phyloP scores from a whole-genome alignment of 2,797 vertebrate species.

The Aythya fuligula region DNA sequence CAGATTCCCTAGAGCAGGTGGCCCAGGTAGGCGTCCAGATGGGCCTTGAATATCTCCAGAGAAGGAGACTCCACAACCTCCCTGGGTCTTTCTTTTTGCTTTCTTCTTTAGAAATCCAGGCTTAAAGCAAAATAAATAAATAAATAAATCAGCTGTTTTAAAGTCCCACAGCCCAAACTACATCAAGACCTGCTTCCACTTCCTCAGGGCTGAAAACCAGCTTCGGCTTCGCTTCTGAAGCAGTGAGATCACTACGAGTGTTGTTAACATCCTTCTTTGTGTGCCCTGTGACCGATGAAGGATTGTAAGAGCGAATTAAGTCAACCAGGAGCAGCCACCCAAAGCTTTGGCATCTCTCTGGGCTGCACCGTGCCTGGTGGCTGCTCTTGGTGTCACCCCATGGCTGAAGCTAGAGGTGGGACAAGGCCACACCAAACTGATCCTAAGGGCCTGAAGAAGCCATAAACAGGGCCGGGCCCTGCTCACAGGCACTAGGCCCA shows the following conservation, averaged over 20 bases:
- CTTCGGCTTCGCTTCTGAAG: not conserved
- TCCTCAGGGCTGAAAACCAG: not conserved
- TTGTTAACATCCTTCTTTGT: not conserved
- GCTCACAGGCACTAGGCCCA: not conserved
- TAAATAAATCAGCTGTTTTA: not conserved
- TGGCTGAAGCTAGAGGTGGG: not conserved
- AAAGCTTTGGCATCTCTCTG: not conserved
- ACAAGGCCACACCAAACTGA: not conserved
- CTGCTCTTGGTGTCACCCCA: not conserved
- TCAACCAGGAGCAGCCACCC: not conserved
- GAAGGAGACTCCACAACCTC: no score
- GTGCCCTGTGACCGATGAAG: not conserved
- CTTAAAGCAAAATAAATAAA: not conserved
- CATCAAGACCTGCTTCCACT: not conserved
- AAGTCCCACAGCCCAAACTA: not conserved
- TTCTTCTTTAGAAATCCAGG: not conserved
- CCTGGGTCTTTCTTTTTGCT: not conserved
- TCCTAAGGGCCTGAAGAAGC: not conserved
- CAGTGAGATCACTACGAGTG: not conserved
- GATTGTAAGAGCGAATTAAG: fast-evolving
- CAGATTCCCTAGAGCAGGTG: no score
- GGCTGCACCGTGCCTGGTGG: not conserved
- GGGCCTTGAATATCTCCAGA: no score
- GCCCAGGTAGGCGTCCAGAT: no score
- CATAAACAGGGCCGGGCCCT: not conserved